A percentile compares a stretch with the other conserved stretches of the same genome.
Evolutionary conservation across 1,140 invertebrate genomes (phyloP).

Genomic region (Eupeodes corollae): DNA sequence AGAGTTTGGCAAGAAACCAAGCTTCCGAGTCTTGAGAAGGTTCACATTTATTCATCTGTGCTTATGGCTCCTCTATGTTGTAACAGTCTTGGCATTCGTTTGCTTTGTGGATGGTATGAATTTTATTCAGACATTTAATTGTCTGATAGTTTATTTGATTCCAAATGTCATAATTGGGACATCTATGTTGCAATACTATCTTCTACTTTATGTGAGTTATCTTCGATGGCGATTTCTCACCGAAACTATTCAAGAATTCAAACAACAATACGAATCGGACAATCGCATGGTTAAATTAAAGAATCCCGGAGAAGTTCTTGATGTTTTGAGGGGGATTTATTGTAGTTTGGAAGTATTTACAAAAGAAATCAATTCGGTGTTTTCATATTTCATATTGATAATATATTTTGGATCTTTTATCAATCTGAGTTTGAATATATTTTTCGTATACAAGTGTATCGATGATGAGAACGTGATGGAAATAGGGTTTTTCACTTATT

Average conservation of each 20-base stretch:
- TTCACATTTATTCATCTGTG: constrained; percentile 4
- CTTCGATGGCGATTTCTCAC: neutral
- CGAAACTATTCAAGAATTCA: constrained; percentile 7
- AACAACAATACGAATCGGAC: constrained; percentile 7
- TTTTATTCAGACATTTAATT: neutral
- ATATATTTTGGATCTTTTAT: constrained; percentile 23
- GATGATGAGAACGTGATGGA: constrained; percentile 2
- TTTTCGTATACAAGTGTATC: constrained; percentile 20
- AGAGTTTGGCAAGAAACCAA: neutral
- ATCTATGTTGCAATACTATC: constrained; percentile 8
- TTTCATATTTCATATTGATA: constrained; percentile 16
- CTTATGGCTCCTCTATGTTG: neutral
- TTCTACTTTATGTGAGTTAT: neutral
- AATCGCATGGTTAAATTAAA: constrained; percentile 9
- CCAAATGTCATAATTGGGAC: constrained; percentile 6
- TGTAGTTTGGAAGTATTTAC: constrained; percentile 14
- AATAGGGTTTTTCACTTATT: constrained; percentile 12
- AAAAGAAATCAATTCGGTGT: constrained; percentile 14
- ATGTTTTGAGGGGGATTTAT: constrained; percentile 13
- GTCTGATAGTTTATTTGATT: constrained; percentile 6
- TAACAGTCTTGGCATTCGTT: neutral
- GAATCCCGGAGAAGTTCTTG: constrained; percentile 3
- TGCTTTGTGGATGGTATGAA: constrained; percentile 1
- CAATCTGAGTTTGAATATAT: constrained; percentile 22
- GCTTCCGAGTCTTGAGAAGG: neutral